phyloP scores from a whole-genome alignment of 2,888 invertebrate species.

The Anthophora plumipes region DNA sequence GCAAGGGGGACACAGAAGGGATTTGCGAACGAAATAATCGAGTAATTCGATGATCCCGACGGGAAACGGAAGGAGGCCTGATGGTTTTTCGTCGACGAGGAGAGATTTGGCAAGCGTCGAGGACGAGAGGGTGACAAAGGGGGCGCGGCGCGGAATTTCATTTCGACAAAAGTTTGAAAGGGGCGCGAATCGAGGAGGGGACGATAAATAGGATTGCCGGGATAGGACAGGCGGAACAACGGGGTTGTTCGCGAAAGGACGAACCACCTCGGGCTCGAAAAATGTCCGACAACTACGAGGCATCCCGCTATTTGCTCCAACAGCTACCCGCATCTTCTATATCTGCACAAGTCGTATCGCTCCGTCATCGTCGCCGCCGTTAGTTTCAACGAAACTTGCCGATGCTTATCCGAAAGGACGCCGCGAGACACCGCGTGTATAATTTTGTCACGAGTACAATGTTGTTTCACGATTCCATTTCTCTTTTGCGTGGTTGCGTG shows the following conservation, averaged over 20 bases:
- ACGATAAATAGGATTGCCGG: conserved; percentile 49
- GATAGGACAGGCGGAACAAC: too few relatives aligned
- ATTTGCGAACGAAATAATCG: conserved; percentile 32
- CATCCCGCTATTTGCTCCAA: not conserved
- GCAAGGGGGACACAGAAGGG: not conserved
- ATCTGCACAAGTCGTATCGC: conserved; percentile 2
- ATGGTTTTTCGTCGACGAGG: conserved; percentile 36
- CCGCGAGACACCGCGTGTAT: not conserved
- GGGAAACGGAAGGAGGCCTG: conserved; percentile 9
- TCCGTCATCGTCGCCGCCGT: too few relatives aligned
- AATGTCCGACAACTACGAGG: not conserved
- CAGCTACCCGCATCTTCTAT: conserved; percentile 27
- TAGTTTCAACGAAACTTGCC: conserved; percentile 12
- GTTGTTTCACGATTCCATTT: conserved; percentile 1
- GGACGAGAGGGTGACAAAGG: conserved; percentile 30
- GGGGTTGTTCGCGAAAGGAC: too few relatives aligned
- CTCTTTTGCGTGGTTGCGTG: not conserved
- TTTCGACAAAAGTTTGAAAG: conserved; percentile 50
- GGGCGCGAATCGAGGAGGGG: conserved; percentile 3
- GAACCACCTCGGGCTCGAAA: not conserved
- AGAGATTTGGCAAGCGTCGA: not conserved
- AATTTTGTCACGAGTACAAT: conserved; percentile 10
- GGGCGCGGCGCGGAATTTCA: conserved; percentile 62
- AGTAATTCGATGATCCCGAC: conserved; percentile 43
- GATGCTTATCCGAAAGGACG: conserved; percentile 18